These are phyloP conservation scores for Taphrorychus bicolor DNA, from an alignment of 2,888 invertebrate species.

Conservation along the genomic window DNA sequence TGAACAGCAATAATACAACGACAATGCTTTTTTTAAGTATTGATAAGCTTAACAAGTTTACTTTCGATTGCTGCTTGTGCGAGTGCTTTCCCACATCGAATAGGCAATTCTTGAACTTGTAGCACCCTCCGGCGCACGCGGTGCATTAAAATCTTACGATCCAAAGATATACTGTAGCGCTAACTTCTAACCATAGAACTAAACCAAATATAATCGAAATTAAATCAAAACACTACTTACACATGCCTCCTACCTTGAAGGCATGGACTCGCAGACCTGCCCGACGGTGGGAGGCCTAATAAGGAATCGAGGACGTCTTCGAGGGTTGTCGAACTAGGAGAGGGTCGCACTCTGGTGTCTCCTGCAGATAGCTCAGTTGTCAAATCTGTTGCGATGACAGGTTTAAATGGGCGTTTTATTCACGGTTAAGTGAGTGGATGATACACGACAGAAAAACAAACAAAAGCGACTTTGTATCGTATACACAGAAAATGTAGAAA, in stretches of 20 bases:
- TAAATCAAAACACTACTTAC: conserved; percentile 65
- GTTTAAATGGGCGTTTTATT: neutral
- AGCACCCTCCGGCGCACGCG: no score
- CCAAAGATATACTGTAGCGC: conserved; percentile 4
- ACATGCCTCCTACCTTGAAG: conserved; percentile 77
- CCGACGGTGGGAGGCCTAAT: conserved; percentile 82
- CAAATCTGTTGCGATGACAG: conserved; percentile 52
- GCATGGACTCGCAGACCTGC: conserved; percentile 78
- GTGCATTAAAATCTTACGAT: no score
- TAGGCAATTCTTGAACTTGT: no score
- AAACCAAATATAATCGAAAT: conserved; percentile 30
- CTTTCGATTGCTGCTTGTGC: no score
- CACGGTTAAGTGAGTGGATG: neutral
- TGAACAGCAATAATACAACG: neutral
- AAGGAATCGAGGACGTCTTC: conserved; percentile 94
- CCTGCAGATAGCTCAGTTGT: conserved; percentile 58
- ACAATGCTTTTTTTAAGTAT: neutral
- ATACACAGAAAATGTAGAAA: no score
- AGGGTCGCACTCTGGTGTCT: conserved; percentile 68
- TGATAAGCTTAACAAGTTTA: no score
- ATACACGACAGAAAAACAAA: no score
- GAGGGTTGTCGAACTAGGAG: conserved; percentile 84
- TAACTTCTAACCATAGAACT: conserved; percentile 33
- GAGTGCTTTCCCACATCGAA: no score
- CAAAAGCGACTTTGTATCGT: no score